A percentile compares a stretch with the other conserved stretches of the same genome.
phyloP scores from a whole-genome alignment of 2,113 vertebrate species.

The Catagonus wagneri region DNA sequence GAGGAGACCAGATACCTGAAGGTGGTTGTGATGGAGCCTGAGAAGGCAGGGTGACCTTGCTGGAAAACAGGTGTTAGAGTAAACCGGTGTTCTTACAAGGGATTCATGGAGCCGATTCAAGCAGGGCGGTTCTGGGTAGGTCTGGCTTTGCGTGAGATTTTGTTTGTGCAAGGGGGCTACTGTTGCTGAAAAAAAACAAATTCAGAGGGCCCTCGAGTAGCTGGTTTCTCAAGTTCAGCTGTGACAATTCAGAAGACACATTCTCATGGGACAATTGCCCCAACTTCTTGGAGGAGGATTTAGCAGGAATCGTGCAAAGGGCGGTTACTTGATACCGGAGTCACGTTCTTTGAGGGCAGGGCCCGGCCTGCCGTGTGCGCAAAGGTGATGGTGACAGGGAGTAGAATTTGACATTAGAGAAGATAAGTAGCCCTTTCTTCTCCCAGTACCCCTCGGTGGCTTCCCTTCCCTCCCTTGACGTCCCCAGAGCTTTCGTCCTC shows the following conservation, averaged over 20 bases:
- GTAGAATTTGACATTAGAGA: neutral
- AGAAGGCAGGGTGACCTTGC: neutral
- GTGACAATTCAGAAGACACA: neutral
- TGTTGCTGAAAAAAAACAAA: neutral
- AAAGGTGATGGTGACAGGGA: neutral
- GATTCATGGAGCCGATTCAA: neutral
- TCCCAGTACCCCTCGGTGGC: neutral
- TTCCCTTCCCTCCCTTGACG: neutral
- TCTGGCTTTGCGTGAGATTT: neutral
- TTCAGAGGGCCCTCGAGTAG: neutral
- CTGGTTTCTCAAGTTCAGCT: neutral
- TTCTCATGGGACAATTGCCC: neutral
- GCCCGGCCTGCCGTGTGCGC: neutral
- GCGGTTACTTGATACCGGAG: neutral
- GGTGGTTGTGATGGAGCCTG: neutral
- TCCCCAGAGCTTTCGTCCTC: neutral
- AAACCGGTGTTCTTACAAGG: neutral
- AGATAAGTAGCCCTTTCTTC: neutral
- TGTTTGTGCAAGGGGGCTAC: neutral
- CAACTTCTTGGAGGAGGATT: neutral
- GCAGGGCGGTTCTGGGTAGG: neutral
- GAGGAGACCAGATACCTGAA: neutral
- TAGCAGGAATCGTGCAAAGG: neutral
- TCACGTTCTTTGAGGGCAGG: neutral
- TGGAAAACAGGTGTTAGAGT: neutral